Evolutionary conservation across 2,888 invertebrate species (phyloP).

Genomic region (Acanthosepion esculentum): DNA sequence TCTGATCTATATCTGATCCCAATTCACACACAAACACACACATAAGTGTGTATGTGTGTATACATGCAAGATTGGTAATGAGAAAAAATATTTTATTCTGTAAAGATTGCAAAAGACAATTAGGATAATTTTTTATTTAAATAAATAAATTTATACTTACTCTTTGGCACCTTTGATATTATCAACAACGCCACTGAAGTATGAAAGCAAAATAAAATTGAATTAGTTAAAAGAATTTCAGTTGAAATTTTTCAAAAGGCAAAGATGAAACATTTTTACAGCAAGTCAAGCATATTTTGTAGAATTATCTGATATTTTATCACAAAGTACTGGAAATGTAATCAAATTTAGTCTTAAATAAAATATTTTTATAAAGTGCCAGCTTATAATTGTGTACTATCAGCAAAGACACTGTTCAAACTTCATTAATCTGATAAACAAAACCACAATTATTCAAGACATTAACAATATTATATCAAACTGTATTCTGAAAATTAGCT

Average conservation of each 20-base stretch:
- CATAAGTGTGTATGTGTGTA: too few species aligned
- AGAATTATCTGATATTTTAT: background rate
- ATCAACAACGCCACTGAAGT: conserved; percentile 73
- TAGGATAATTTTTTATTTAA: background rate
- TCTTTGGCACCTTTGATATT: conserved; percentile 74
- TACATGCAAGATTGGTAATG: too few species aligned
- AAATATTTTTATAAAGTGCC: background rate
- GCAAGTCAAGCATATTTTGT: background rate
- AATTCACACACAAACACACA: too few species aligned
- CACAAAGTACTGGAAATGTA: background rate
- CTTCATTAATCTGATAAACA: background rate
- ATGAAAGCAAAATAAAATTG: conserved; percentile 50
- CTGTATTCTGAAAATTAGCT: too few species aligned
- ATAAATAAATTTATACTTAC: conserved; percentile 65
- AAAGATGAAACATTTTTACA: background rate
- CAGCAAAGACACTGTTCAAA: background rate
- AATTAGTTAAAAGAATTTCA: background rate
- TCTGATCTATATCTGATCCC: too few species aligned
- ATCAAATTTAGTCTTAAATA: background rate
- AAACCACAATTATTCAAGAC: too few species aligned
- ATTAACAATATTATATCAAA: too few species aligned
- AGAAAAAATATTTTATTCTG: too few species aligned
- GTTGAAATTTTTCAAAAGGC: background rate
- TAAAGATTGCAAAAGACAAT: too few species aligned
- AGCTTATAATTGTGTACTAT: background rate